These are phyloP conservation scores for Syrista parreyssii DNA, from an alignment of 2,888 invertebrate genomes.

Conservation along the genomic window DNA sequence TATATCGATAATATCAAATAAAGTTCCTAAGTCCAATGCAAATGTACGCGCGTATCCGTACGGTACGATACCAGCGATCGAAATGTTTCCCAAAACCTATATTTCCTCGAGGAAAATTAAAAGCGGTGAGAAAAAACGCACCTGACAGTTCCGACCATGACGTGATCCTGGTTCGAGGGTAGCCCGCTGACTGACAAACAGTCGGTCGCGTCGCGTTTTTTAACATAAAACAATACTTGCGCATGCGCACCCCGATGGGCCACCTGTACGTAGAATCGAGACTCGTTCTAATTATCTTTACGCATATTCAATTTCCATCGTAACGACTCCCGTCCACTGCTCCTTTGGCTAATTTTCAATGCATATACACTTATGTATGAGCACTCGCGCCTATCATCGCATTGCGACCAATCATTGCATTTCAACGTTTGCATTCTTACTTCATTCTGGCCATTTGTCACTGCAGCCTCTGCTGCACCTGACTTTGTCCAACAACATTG, in stretches of 20 bases:
- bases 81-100: neutral
- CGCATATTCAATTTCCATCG: slow-evolving; percentile 1
- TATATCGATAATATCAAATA: neutral
- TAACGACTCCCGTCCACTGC: neutral
- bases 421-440: neutral
- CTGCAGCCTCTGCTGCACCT: neutral
- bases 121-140: slow-evolving; percentile 21
- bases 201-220: slow-evolving; percentile 38
- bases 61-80: neutral
- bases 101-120: neutral
- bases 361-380: neutral
- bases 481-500: neutral
- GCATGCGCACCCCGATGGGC: slow-evolving; percentile 28
- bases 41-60: neutral
- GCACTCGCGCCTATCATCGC: neutral
- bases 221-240: slow-evolving; percentile 38
- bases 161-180: slow-evolving; percentile 41
- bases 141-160: slow-evolving; percentile 55
- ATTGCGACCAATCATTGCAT: neutral
- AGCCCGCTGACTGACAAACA: slow-evolving; percentile 47
- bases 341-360: neutral
- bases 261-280: neutral
- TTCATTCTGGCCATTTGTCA: neutral
- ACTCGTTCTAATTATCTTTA: neutral
- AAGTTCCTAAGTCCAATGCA: neutral